Percentiles rank a stretch among this genome's conserved stretches.
phyloP scores from a whole-genome alignment of 2,888 invertebrate genomes.

The Ophion ventricosus region DNA sequence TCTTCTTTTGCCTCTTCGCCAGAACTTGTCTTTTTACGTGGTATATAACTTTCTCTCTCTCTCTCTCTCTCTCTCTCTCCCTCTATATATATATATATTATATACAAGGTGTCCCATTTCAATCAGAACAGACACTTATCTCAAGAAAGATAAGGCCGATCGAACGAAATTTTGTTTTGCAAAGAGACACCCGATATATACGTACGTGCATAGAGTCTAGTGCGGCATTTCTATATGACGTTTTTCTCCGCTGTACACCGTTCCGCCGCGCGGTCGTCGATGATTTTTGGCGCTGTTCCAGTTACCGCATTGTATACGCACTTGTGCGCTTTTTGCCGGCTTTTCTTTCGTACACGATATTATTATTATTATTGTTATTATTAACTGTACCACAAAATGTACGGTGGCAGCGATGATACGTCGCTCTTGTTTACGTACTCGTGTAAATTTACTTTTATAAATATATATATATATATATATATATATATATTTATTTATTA shows the following conservation, averaged over 20 bases:
- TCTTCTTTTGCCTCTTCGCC: conserved; percentile 53
- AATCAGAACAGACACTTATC: neutral
- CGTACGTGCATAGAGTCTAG: neutral
- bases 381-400: conserved; percentile 13
- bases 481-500: neutral
- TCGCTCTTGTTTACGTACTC: conserved; percentile 1
- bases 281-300: conserved; percentile 59
- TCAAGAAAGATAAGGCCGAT: neutral
- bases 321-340: conserved; percentile 1
- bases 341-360: neutral
- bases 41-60: conserved; percentile 2
- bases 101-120: neutral
- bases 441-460: neutral
- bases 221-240: conserved; percentile 21
- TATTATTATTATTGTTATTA: conserved; percentile 20
- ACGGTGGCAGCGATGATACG: neutral
- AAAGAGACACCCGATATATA: neutral
- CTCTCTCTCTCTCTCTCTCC: neutral
- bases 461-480: neutral
- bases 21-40: conserved; percentile 66
- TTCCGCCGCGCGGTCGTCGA: conserved; percentile 17
- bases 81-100: neutral
- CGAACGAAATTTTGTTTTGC: neutral
- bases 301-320: conserved; percentile 33
- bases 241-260: conserved; percentile 22